Conservation (phyloP, 2,113 vertebrate genomes). For the Poeciliopsis turrubarensis region DNA sequence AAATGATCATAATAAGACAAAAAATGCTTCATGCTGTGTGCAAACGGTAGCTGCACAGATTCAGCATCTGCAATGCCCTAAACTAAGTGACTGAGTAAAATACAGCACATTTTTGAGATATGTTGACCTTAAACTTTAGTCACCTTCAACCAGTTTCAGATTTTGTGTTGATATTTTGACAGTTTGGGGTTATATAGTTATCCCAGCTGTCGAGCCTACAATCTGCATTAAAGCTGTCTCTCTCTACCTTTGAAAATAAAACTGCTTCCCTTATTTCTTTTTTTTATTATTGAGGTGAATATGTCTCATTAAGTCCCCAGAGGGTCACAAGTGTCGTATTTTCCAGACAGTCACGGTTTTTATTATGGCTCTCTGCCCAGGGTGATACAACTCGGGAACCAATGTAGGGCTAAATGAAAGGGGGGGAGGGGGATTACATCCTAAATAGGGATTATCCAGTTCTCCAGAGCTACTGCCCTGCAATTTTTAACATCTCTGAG, state of each 20-base stretch:
- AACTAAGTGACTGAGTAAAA: background rate
- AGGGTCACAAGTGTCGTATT: background rate
- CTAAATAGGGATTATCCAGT: background rate
- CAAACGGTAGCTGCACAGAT: background rate
- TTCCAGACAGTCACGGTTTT: background rate
- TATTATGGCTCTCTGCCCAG: background rate
- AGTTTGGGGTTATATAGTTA: background rate
- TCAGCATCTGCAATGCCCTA: background rate
- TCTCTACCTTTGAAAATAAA: background rate
- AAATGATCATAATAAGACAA: background rate
- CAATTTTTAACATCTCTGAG: background rate
- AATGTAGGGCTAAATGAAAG: background rate
- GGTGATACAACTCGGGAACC: background rate
- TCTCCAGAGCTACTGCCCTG: too few relatives aligned
- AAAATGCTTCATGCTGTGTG: background rate
- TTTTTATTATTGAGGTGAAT: background rate
- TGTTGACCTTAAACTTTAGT: background rate
- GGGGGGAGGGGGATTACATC: too few relatives aligned
- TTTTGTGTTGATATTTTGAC: background rate
- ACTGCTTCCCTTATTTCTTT: background rate
- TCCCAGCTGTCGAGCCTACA: background rate
- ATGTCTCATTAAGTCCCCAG: too few relatives aligned
- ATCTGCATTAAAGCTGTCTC: background rate
- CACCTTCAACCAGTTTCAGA: background rate
- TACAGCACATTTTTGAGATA: background rate